Evolutionary conservation across 1,140 invertebrate species (phyloP), one percentile per base, ranked within the genome.

Genomic region (Drosophila funebris): DNA sequence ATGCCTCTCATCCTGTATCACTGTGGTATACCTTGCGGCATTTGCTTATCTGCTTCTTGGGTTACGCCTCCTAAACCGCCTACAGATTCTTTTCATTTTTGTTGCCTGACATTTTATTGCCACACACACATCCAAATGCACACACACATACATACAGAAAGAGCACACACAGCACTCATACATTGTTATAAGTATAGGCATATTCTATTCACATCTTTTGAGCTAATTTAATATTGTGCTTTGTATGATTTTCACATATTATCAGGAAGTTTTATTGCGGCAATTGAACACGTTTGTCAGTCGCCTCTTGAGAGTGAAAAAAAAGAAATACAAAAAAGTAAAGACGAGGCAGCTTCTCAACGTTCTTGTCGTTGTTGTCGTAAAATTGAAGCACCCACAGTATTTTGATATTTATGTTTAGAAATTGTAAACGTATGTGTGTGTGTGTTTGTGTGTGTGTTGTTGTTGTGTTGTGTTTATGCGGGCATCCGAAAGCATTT

Each of bases 161-260:
- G n/a, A n/a, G n/a, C 13, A 46, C 39, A 39, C 43, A 24, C 50
- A 14, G 24, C 46, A 43, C 37, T 31, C 36, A 43, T 18, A 53
- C n/a, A n/a, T n/a, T n/a, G n/a, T n/a, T n/a, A 27, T 6, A 6
- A 27, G 5, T 39, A 48, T n/a, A 13, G 31, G 9, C 22, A 57
- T 16, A 43, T 61, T 62, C 60, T 56, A 60, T 84, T 70, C 73
- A 67, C 67, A 80, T 76, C 53, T 87, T 67, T 73, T 57, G 67
- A 57, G 78, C 83, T 88, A 88, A 88, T 88, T 88, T 88, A 88
- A 88, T 88, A 88, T 88, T 88, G 83, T 88, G 83, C 83, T 88
- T 88, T 88, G 83, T 88, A 88, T 88, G 83, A 88, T 88, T 88
- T 88, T 88, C 83, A 88, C 83, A 88, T 88, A 88, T 88, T 88